Evolutionary conservation across 2,113 vertebrate genomes (phyloP).

Genomic region (Xerus inauris): DNA sequence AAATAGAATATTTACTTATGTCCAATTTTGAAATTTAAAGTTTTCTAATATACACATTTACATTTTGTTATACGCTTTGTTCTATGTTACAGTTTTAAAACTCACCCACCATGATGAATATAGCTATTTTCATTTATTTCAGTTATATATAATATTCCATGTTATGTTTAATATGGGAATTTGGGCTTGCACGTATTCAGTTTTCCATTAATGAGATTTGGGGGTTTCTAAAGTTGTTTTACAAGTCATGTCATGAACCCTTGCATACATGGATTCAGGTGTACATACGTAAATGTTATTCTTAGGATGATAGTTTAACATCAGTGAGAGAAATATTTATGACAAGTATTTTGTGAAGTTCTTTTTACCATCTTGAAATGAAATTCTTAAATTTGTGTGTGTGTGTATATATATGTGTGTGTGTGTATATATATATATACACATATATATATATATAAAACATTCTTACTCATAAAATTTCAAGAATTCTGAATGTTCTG

Average conservation of each 20-base stretch:
- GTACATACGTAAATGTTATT: background rate
- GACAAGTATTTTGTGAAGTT: background rate
- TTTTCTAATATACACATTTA: background rate
- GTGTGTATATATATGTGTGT: background rate
- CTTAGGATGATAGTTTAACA: background rate
- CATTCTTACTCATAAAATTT: background rate
- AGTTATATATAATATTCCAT: background rate
- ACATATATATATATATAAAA: background rate
- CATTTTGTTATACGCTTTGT: background rate
- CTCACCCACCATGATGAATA: background rate
- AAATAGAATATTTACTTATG: background rate
- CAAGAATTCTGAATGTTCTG: background rate
- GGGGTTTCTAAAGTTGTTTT: background rate
- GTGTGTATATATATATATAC: background rate
- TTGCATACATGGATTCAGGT: background rate
- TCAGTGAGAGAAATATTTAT: background rate
- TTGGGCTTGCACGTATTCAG: background rate
- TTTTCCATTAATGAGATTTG: background rate
- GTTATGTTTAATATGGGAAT: background rate
- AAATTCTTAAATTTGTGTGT: background rate
- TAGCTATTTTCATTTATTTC: background rate
- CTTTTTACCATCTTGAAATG: background rate
- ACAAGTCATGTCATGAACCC: background rate
- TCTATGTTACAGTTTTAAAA: background rate
- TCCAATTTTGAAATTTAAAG: background rate